phyloP scores from a whole-genome alignment of 2,888 invertebrate genomes.

The Polymixis flavicincta region DNA sequence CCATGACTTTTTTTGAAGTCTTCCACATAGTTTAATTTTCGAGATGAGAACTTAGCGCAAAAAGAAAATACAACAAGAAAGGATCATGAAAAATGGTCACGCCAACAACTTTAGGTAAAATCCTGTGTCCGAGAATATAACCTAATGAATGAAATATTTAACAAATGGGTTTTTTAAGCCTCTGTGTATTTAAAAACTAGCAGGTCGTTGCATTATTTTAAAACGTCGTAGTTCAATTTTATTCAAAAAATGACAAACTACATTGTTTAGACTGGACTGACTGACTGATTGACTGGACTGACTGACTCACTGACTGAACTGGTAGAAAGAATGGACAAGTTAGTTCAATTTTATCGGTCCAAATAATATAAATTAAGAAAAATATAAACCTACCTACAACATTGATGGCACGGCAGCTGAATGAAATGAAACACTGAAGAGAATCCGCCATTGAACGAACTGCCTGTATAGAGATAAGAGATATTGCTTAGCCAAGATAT shows the following conservation, averaged over 20 bases:
- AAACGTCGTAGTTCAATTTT: neutral
- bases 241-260: neutral
- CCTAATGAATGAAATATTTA: neutral
- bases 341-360: neutral
- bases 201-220: neutral
- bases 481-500: constrained; percentile 65
- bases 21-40: neutral
- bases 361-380: neutral
- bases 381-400: neutral
- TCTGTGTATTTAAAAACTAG: neutral
- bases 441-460: constrained; percentile 24
- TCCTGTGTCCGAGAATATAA: neutral
- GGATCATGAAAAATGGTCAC: neutral
- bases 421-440: constrained; percentile 31
- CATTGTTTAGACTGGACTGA: too few species aligned
- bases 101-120: neutral
- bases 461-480: constrained; percentile 35
- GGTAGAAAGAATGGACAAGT: neutral
- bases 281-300: too few species aligned
- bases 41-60: neutral
- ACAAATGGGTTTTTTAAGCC: neutral
- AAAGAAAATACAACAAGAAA: neutral
- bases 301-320: too few species aligned
- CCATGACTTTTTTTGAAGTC: too few species aligned
- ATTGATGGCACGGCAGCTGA: neutral